Evolutionary conservation across 2,888 invertebrate genomes (phyloP).

Genomic region (Macrosiphum euphorbiae): DNA sequence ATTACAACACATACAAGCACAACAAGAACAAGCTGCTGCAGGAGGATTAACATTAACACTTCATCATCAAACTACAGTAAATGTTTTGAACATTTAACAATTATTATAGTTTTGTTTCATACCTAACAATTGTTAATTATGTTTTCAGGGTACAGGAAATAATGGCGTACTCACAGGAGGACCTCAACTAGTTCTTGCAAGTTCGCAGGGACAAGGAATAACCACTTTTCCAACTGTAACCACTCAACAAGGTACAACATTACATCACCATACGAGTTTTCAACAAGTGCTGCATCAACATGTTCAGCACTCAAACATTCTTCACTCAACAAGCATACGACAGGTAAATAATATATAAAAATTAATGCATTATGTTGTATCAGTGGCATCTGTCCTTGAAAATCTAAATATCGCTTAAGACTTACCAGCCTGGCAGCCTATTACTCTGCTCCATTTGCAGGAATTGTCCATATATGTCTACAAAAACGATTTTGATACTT

Average conservation of each 20-base stretch:
- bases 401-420: not conserved
- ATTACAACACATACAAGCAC: conserved; percentile 71
- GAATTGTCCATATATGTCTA: not conserved
- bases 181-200: conserved; percentile 68
- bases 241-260: conserved; percentile 66
- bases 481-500: not conserved
- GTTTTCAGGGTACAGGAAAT: conserved; percentile 65
- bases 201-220: conserved; percentile 65
- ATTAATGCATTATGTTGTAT: not conserved
- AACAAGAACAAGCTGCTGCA: conserved; percentile 71
- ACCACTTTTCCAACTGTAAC: conserved; percentile 65
- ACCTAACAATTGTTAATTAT: conserved; percentile 12
- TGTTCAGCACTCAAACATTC: conserved; percentile 68
- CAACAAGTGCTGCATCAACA: conserved; percentile 68
- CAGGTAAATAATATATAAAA: conserved; percentile 66
- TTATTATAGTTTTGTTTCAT: conserved; percentile 39
- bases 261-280: conserved; percentile 67
- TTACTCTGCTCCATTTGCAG: not conserved
- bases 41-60: conserved; percentile 71
- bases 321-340: conserved; percentile 68
- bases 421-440: not conserved
- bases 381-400: not conserved
- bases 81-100: conserved; percentile 7
- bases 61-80: conserved; percentile 68
- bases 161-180: conserved; percentile 66